Conservation (phyloP, 2,888 invertebrate species). For the Hybos culiciformis region DNA sequence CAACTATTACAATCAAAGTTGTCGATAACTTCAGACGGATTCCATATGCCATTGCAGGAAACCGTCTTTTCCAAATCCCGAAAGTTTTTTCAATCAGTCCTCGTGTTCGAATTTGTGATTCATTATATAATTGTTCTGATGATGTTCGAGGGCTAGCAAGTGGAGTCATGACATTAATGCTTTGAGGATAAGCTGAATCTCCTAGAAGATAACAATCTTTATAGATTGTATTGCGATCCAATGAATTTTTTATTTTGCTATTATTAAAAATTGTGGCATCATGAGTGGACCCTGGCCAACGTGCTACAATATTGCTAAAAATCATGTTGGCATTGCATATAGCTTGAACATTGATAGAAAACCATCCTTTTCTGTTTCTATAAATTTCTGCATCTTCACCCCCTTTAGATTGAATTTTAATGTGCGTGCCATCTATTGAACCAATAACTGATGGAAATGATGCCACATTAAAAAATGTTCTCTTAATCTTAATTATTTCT, state of each 20-base stretch:
- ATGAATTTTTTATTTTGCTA: not conserved
- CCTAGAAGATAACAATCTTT: too few species aligned
- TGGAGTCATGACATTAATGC: not conserved
- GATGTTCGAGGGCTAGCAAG: not conserved
- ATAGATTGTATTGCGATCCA: too few species aligned
- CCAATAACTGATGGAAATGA: not conserved
- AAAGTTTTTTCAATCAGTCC: not conserved
- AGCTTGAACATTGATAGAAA: conserved; percentile 3
- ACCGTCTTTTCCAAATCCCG: not conserved
- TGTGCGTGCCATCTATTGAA: not conserved
- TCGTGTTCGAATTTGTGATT: not conserved
- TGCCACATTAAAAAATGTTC: not conserved
- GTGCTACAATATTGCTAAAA: not conserved
- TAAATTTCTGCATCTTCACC: conserved; percentile 3
- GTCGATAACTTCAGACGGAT: not conserved
- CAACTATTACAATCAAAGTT: not conserved
- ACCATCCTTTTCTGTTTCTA: conserved; percentile 4
- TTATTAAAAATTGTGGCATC: not conserved
- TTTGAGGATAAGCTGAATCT: not conserved
- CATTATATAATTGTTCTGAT: not conserved
- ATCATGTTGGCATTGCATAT: not conserved
- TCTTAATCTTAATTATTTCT: not conserved
- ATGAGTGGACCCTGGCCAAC: not conserved
- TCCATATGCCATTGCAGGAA: not conserved
- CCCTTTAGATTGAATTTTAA: conserved; percentile 1